phyloP scores from a whole-genome alignment of 2,113 vertebrate genomes.

The Nesogale talazaci region DNA sequence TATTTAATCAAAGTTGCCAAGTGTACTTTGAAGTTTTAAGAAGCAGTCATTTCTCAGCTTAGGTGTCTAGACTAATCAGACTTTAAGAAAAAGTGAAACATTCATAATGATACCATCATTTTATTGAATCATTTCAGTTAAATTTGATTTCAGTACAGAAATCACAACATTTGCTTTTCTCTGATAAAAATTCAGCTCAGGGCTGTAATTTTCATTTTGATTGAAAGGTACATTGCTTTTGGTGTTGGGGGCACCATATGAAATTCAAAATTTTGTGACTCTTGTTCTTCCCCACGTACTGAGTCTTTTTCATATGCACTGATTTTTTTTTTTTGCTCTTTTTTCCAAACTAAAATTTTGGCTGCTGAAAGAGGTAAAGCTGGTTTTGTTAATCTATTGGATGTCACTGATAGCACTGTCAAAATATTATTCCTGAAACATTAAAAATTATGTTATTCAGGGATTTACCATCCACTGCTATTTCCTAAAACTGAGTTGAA shows the following conservation, averaged over 20 bases:
- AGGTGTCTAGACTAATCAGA: conserved; percentile 80
- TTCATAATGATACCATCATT: conserved; percentile 68
- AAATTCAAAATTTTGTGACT: background rate
- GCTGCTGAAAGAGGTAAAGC: background rate
- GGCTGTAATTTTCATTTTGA: conserved; percentile 72
- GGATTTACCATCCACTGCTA: background rate
- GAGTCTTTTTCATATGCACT: background rate
- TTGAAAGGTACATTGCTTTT: conserved; percentile 3
- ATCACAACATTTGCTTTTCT: conserved; percentile 77
- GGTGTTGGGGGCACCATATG: background rate
- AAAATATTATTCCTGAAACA: conserved; percentile 5
- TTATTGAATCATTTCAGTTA: conserved; percentile 76
- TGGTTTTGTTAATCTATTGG: background rate
- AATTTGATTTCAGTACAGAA: conserved; percentile 76
- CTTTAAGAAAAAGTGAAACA: conserved; percentile 50
- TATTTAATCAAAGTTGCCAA: conserved; percentile 78
- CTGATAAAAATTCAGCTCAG: conserved; percentile 40
- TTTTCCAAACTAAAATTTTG: background rate
- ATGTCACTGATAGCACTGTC: background rate
- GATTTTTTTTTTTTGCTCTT: no score
- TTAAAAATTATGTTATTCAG: background rate
- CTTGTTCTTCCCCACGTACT: background rate
- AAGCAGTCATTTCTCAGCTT: conserved; percentile 56
- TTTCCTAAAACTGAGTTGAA: background rate
- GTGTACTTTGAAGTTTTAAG: conserved; percentile 63